phyloP scores from a whole-genome alignment of 2,797 vertebrate genomes.

The Momotus momota region DNA sequence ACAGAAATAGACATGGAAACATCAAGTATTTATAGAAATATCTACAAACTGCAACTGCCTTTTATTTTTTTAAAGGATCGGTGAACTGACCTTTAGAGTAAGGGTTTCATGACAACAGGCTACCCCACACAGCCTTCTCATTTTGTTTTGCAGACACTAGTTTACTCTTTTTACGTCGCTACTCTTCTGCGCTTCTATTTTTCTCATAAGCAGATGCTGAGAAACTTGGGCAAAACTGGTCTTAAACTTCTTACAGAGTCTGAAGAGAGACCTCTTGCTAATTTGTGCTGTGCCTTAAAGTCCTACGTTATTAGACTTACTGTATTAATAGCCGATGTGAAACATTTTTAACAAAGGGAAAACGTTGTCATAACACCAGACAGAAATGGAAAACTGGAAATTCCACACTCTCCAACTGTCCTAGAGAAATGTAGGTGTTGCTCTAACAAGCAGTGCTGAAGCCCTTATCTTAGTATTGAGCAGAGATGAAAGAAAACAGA shows the following conservation, averaged over 20 bases:
- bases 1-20: slow-evolving; percentile 59
- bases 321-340: accelerated
- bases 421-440: neutral
- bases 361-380: neutral
- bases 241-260: neutral
- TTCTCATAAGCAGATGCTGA: neutral
- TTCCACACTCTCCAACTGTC: neutral
- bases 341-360: neutral
- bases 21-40: slow-evolving; percentile 62
- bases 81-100: slow-evolving; percentile 19
- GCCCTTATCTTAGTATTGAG: neutral
- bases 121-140: neutral
- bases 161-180: neutral
- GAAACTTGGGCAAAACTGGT: neutral
- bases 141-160: neutral
- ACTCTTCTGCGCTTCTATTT: neutral
- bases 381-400: neutral
- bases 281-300: neutral
- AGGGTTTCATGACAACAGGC: slow-evolving; percentile 56
- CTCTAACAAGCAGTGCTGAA: neutral
- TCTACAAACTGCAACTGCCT: slow-evolving; percentile 62
- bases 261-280: neutral
- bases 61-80: neutral
- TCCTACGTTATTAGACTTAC: neutral
- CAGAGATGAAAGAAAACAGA: neutral